phyloP scores from a whole-genome alignment of 2,113 vertebrate species.

The Mus pahari region DNA sequence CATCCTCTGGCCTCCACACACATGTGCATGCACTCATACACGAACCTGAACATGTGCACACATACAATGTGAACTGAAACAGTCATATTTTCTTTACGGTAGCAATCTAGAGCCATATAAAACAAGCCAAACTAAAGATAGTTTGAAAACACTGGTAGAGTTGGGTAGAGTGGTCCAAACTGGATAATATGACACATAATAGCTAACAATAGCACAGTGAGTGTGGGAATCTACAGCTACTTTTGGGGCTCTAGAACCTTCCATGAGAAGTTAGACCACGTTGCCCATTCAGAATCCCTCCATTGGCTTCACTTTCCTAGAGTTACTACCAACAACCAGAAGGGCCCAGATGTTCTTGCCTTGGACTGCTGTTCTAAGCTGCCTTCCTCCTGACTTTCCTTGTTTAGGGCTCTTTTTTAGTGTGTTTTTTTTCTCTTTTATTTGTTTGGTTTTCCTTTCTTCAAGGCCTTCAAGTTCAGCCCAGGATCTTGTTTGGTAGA shows the following conservation, averaged over 20 bases:
- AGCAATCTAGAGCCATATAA: background rate
- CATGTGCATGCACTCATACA: background rate
- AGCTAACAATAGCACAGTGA: accelerated
- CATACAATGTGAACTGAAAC: background rate
- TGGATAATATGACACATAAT: background rate
- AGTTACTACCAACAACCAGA: background rate
- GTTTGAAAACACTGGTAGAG: background rate
- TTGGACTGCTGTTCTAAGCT: accelerated
- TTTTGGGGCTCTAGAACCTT: background rate
- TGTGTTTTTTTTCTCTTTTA: background rate
- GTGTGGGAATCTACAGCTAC: background rate
- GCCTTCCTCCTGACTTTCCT: background rate
- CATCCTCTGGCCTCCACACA: background rate
- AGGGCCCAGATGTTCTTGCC: background rate
- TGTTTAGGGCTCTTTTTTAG: background rate
- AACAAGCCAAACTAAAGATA: background rate
- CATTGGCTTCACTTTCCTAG: background rate
- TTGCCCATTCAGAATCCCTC: background rate
- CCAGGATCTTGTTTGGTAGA: background rate
- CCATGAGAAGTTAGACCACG: background rate
- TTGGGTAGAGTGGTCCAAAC: background rate
- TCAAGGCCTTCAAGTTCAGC: background rate
- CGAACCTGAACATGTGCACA: background rate
- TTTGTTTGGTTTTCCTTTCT: background rate
- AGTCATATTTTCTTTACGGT: background rate